Evolutionary conservation across 2,113 vertebrate species (phyloP).

Genomic region (Coregonus clupeaformis): DNA sequence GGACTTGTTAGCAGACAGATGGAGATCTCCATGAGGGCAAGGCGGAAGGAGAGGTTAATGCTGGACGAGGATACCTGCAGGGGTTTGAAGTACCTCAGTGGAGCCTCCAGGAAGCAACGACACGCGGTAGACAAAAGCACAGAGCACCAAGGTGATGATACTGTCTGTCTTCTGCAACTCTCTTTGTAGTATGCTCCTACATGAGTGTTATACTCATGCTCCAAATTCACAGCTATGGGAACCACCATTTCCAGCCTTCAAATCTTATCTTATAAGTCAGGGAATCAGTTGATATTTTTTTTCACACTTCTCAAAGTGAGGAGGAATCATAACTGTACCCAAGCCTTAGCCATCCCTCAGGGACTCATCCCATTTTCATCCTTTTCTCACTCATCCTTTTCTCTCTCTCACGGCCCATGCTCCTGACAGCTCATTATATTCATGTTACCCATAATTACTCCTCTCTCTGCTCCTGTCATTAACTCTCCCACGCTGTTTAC

Average conservation of each 20-base stretch:
- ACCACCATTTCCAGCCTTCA: too few species aligned
- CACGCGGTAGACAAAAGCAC: conserved; percentile 68
- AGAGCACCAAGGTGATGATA: conserved; percentile 76
- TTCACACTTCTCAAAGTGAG: conserved; percentile 20
- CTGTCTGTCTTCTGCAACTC: not conserved
- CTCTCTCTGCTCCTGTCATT: conserved; percentile 73
- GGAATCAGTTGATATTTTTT: conserved; percentile 7
- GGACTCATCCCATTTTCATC: conserved; percentile 62
- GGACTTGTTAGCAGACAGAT: conserved; percentile 89
- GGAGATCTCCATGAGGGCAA: conserved; percentile 92
- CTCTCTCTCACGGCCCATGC: conserved; percentile 5
- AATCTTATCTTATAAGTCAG: too few species aligned
- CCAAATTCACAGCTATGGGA: too few species aligned
- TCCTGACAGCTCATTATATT: conserved; percentile 70
- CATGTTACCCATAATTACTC: conserved; percentile 68
- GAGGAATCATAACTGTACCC: conserved; percentile 43
- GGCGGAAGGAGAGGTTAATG: conserved; percentile 83
- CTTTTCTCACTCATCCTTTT: conserved; percentile 57
- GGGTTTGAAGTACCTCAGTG: conserved; percentile 79
- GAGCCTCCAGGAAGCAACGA: conserved; percentile 83
- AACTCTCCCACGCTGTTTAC: conserved; percentile 72
- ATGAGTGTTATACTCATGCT: too few species aligned
- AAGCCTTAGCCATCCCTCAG: conserved; percentile 54
- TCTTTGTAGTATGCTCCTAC: not conserved
- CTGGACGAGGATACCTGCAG: conserved; percentile 80